Conservation (phyloP, 2,113 vertebrate species). For the Chitala chitala region DNA sequence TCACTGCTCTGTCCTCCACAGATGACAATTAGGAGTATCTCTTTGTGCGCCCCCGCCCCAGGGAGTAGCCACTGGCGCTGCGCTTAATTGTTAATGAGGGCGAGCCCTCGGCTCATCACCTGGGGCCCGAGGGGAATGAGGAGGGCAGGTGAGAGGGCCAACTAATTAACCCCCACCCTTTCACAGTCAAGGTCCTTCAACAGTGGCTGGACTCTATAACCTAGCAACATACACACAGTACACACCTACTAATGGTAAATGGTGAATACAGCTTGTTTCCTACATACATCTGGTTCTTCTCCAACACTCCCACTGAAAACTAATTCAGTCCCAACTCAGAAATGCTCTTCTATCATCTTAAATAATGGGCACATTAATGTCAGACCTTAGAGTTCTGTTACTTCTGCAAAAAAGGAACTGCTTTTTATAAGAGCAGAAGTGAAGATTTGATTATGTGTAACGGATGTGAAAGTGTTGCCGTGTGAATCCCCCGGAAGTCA, state of each 20-base stretch:
- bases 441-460: no score
- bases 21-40: conserved; percentile 33
- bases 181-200: not conserved
- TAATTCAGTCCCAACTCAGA: not conserved
- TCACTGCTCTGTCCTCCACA: conserved; percentile 8
- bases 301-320: not conserved
- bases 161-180: conserved; percentile 16
- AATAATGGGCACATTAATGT: no score
- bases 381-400: no score
- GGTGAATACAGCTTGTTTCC: not conserved
- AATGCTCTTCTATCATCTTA: no score
- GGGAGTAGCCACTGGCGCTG: conserved; percentile 23
- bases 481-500: no score
- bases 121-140: conserved; percentile 34
- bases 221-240: conserved; percentile 7
- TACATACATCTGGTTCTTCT: not conserved
- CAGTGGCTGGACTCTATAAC: not conserved
- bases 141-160: conserved; percentile 25
- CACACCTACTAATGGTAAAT: no score
- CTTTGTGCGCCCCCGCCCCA: conserved; percentile 26
- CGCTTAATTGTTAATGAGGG: conserved; percentile 57
- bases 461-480: no score
- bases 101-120: conserved; percentile 39
- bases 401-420: no score
- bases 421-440: no score